Evolutionary conservation across 2,888 invertebrate species (phyloP).

Genomic region (Theretra japonica): DNA sequence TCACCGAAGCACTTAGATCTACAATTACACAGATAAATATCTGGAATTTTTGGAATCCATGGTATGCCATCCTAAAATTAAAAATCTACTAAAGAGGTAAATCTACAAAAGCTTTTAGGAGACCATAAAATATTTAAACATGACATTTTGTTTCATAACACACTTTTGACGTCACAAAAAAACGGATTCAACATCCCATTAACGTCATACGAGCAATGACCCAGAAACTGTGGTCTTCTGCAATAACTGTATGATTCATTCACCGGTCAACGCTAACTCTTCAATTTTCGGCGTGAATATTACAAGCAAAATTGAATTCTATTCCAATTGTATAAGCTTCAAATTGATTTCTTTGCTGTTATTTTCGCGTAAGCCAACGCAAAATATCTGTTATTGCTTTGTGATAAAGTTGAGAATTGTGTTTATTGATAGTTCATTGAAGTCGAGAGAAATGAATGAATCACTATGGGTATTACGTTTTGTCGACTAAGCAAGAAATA

Average conservation of each 20-base stretch:
- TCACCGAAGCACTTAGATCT: too few species aligned
- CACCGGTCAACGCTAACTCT: conserved; percentile 6
- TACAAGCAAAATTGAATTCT: background rate
- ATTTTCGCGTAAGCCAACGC: background rate
- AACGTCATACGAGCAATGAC: conserved; percentile 22
- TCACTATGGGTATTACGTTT: background rate
- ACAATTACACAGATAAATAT: too few species aligned
- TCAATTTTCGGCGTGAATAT: background rate
- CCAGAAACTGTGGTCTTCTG: conserved; percentile 21
- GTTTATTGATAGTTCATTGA: background rate
- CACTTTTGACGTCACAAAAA: conserved; percentile 10
- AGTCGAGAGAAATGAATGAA: conserved; percentile 13
- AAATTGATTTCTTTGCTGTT: background rate
- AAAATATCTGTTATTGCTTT: background rate
- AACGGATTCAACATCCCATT: background rate
- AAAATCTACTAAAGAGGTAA: too few species aligned
- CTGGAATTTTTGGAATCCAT: too few species aligned
- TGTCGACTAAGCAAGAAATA: conserved; percentile 1
- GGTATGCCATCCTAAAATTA: too few species aligned
- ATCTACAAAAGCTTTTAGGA: too few species aligned
- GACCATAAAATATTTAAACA: too few species aligned
- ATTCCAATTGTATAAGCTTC: background rate
- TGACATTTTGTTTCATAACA: too few species aligned
- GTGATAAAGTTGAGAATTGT: background rate
- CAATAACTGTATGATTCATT: conserved; percentile 28